Conservation (phyloP, 2,888 invertebrate species). For the Agriopis marginaria region DNA sequence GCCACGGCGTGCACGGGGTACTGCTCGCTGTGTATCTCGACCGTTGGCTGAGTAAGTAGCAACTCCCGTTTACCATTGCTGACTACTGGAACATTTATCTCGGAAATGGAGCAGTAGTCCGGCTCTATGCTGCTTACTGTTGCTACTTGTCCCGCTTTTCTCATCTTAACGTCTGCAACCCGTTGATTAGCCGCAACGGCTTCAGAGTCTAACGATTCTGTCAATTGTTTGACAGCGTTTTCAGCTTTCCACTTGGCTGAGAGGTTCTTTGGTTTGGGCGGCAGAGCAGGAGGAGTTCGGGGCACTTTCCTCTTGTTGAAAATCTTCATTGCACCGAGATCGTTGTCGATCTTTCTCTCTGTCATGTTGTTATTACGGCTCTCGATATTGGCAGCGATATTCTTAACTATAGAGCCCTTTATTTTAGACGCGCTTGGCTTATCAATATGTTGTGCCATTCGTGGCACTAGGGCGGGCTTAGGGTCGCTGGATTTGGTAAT, state of each 20-base stretch:
- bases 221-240: conserved; percentile 72
- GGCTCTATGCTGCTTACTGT: conserved; percentile 86
- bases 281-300: conserved; percentile 90
- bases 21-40: conserved; percentile 83
- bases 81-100: conserved; percentile 89
- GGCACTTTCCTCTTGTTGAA: conserved; percentile 86
- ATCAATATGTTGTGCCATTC: conserved; percentile 62
- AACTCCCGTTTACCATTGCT: conserved; percentile 84
- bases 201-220: conserved; percentile 84
- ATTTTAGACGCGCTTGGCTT: conserved; percentile 73
- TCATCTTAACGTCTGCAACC: conserved; percentile 85
- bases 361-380: conserved; percentile 74
- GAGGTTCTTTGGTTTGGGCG: conserved; percentile 92
- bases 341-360: conserved; percentile 79
- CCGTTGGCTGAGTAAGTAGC: conserved; percentile 84
- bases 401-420: conserved; percentile 83
- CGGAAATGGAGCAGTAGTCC: conserved; percentile 92
- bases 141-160: conserved; percentile 83
- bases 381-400: conserved; percentile 81
- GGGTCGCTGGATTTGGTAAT: conserved; percentile 79
- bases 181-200: conserved; percentile 87
- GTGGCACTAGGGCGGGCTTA: conserved; percentile 69
- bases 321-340: conserved; percentile 76
- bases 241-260: conserved; percentile 89
- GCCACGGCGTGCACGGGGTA: conserved; percentile 73